A percentile compares a stretch with the other conserved stretches of the same genome.
Evolutionary conservation across 2,113 vertebrate genomes (phyloP).

Genomic region (Scophthalmus maximus): DNA sequence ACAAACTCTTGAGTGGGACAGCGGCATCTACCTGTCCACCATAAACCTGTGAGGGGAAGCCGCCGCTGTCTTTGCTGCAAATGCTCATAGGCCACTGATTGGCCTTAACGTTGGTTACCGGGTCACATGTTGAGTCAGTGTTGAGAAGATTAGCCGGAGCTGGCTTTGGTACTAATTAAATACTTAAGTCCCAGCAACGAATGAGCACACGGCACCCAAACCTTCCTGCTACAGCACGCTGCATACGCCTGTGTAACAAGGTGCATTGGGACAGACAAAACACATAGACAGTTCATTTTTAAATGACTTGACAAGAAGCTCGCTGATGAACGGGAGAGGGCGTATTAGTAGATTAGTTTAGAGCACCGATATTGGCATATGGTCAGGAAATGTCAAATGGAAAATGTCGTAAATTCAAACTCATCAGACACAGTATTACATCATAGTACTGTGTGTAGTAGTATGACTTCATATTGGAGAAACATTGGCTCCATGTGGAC

Average conservation of each 20-base stretch:
- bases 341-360: neutral
- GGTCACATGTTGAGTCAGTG: constrained; percentile 84
- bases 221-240: constrained; percentile 48
- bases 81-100: constrained; percentile 70
- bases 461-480: neutral
- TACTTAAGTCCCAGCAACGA: constrained; percentile 83
- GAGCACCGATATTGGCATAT: neutral
- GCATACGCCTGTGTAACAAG: constrained; percentile 43
- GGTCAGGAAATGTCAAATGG: neutral
- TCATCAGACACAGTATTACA: neutral
- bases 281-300: too few relatives aligned
- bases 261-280: constrained; percentile 6
- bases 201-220: constrained; percentile 76
- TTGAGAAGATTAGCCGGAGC: constrained; percentile 81
- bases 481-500: neutral
- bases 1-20: constrained; percentile 18
- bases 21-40: neutral
- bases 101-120: constrained; percentile 66
- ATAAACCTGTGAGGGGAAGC: constrained; percentile 30
- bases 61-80: constrained; percentile 60
- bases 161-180: constrained; percentile 84
- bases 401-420: neutral
- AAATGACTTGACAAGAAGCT: neutral
- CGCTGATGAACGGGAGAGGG: neutral
- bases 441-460: neutral